Percentiles rank a stretch among this genome's conserved stretches.
These are phyloP conservation scores for Myotis davidii DNA, from an alignment of 2,113 vertebrate genomes.

Conservation along the genomic window DNA sequence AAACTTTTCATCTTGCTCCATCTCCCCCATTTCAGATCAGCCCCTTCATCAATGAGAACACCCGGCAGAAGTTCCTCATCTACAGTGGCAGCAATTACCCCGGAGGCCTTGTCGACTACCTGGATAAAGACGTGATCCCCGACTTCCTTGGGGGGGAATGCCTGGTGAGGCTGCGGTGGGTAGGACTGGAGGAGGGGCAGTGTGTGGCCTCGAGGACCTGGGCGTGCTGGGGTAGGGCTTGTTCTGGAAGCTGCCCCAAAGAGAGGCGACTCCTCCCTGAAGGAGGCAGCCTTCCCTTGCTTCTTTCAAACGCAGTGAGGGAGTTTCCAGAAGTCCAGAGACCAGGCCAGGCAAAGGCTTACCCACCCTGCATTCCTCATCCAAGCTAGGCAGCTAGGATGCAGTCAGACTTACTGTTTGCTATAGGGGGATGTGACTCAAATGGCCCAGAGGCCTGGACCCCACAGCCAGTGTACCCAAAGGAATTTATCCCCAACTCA, in stretches of 20 bases:
- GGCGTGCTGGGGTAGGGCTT: not conserved
- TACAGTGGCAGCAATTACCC: slow-evolving; percentile 90
- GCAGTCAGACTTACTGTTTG: not conserved
- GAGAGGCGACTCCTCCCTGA: not conserved
- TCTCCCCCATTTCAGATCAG: slow-evolving; percentile 83
- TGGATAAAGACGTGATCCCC: slow-evolving; percentile 89
- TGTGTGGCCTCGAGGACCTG: not conserved
- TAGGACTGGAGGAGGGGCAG: not conserved
- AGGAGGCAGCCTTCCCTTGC: not conserved
- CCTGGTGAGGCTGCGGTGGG: slow-evolving; percentile 84
- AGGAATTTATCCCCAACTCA: not conserved
- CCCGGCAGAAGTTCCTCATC: slow-evolving; percentile 90
- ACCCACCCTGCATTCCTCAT: not conserved
- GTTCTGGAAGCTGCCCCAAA: not conserved
- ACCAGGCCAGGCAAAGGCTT: not conserved
- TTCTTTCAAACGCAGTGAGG: not conserved
- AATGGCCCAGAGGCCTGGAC: not conserved
- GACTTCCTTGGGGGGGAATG: slow-evolving; percentile 92
- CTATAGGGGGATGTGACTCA: not conserved
- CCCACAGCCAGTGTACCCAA: not conserved
- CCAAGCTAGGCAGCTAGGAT: not conserved
- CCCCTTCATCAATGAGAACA: slow-evolving; percentile 92
- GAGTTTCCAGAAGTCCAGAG: not conserved
- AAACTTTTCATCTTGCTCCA: not conserved
- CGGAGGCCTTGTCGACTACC: slow-evolving; percentile 89